Evolutionary conservation across 2,888 invertebrate species (phyloP).

Genomic region (Epinotia ramella): DNA sequence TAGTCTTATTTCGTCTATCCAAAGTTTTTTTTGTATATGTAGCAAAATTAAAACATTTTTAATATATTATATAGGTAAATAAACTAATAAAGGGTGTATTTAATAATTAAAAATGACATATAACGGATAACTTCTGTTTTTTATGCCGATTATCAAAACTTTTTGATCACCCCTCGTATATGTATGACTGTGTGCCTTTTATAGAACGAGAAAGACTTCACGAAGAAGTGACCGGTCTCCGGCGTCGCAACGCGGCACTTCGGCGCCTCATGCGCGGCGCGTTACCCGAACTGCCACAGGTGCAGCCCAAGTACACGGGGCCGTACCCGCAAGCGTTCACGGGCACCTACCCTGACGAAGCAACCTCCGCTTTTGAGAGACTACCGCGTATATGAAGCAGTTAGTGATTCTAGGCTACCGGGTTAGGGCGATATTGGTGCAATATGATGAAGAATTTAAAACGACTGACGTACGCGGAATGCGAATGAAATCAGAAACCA

Average conservation of each 20-base stretch:
- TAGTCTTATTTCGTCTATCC: too few relatives aligned
- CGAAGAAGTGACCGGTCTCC: conserved; percentile 86
- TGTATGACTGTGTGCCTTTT: conserved; percentile 23
- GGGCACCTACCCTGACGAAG: conserved; percentile 60
- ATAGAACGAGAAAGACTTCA: conserved; percentile 88
- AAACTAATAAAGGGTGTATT: too few relatives aligned
- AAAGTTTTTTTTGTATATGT: too few relatives aligned
- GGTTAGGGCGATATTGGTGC: not conserved
- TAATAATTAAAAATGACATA: too few relatives aligned
- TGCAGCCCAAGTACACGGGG: conserved; percentile 54
- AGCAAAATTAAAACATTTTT: too few relatives aligned
- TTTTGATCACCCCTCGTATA: too few relatives aligned
- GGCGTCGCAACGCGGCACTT: conserved; percentile 89
- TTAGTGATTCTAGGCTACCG: not conserved
- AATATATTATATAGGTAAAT: too few relatives aligned
- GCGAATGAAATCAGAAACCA: not conserved
- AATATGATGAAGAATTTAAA: not conserved
- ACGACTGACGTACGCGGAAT: not conserved
- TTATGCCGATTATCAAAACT: too few relatives aligned
- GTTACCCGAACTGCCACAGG: conserved; percentile 67
- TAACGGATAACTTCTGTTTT: too few relatives aligned
- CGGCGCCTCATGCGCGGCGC: conserved; percentile 88
- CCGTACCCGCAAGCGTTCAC: conserved; percentile 57
- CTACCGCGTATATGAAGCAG: conserved; percentile 69
- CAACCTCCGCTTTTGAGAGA: conserved; percentile 53